Base-by-base conservation (phyloP, 1,140 invertebrate genomes). In the Lordiphosa stackelbergi region DNA sequence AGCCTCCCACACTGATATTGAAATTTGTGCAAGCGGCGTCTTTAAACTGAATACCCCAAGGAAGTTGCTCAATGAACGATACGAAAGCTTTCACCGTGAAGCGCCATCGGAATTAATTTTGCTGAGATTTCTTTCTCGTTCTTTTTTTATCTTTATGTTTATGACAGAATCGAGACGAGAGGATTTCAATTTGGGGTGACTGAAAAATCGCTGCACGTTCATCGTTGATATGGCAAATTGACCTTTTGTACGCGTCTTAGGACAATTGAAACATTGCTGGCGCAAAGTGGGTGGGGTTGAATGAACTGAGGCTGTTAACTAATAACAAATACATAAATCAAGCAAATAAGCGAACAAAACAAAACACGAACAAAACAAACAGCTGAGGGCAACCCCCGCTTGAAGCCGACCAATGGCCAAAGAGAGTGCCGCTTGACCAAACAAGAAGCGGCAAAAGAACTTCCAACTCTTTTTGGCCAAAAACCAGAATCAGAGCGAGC, bases 271-370 rank as follows among this genome's bases (percentile, higher is more conserved):
- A 48, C 48, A 66, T 60, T 66, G 28, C 34, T 36, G 10, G 4
- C 4, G 1, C 5, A n/a, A 1, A 31, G 41, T 28, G 42, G 54
- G 45, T 19, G 38, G 53, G 10, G 58, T 40, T 79, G 69, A 75
- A 71, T 51, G 66, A 65, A 73, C 60, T 37, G 38, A 48, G 40
- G 51, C 51, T 69, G 54, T 79, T 63, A 62, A 60, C 64, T 65
- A 75, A 75, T 57, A 75, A 83, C 68, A 68, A 77, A 73, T 65
- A 83, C 54, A 83, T 83, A 83, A 83, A 77, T 83, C 77, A 83
- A 70, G 43, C 66, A 77, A 77, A 37, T 34, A 51, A 56, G 51
- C 66, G 66, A 83, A 69, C 69, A 78, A 69, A 83, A 81, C 75
- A 83, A 81, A 81, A 78, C 51, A 36, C 58, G 56, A 81, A 38